A percentile compares a stretch with the other conserved stretches of the same genome.
Conservation (phyloP, 2,113 vertebrate species). For the Solenodon paradoxus region DNA sequence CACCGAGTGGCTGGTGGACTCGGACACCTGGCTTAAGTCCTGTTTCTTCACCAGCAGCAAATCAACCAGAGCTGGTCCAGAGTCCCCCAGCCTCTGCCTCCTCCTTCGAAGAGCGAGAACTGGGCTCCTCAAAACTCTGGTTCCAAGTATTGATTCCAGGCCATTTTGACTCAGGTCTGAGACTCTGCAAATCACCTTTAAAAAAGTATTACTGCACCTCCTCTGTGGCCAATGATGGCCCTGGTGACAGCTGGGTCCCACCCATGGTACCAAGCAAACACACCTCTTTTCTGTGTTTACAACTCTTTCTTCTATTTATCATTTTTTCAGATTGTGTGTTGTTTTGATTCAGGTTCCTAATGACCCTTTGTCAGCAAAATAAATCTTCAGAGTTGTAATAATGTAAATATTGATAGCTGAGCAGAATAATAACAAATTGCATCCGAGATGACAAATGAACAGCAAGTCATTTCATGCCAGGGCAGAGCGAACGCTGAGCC, state of each 20-base stretch:
- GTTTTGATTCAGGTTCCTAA: background rate
- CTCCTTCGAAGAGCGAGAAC: background rate
- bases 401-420: background rate
- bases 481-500: background rate
- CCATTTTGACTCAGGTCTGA: background rate
- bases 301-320: background rate
- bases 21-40: background rate
- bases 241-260: no score
- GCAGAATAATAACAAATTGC: background rate
- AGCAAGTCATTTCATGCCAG: background rate
- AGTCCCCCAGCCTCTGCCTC: background rate
- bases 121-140: rapidly evolving
- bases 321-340: background rate
- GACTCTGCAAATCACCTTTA: background rate
- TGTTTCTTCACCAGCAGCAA: background rate
- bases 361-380: background rate
- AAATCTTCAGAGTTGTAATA: background rate
- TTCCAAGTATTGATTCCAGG: background rate
- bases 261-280: background rate
- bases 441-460: background rate
- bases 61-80: background rate
- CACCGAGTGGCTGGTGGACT: background rate
- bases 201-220: background rate
- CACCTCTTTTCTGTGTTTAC: background rate
- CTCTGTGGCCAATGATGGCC: no score